Base-by-base conservation (phyloP, 2,888 invertebrate species). In the Monochamus alternatus region DNA sequence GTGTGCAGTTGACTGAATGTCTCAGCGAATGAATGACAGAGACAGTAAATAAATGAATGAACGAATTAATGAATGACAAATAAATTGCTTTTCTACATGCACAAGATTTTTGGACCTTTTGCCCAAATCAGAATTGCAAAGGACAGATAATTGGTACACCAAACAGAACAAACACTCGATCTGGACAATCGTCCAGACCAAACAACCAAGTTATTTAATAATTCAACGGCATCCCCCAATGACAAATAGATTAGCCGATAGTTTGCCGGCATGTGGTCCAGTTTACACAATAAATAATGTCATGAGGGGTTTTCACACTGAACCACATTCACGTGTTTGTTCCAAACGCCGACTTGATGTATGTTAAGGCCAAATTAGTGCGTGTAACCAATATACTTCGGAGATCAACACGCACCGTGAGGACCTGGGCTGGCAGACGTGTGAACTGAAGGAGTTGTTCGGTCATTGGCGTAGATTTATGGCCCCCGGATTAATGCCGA, bases 231-330 rank as follows among this genome's bases (percentile, higher is more conserved):
- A 65, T 69, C 75, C 73, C 74, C 70, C 76, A 70, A 77, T 81
- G 82, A 82, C 79, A 80, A 82, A 82, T 81, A 79, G 81, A 80
- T 82, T 75, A 73, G 72, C 62, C 67, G 78, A 79, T 76, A 73
- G 76, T 60, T 58, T 31, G 43, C 68, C 72, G 72, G 76, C 82
- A 82, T 81, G 81, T 82, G 82, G 83, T 79, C 74, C 73, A 78
- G 79, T 80, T 80, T 81, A 82, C 83, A 82, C 81, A 79, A 83
- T 83, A 83, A 83, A 82, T 83, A 78, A 76, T 74, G 74, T 31
- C 78, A 74, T 71, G 70, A 73, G 78, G 78, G 75, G 68, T 75
- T 74, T 73, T 78, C 78, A 70, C 78, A 76, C 78, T 70, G 43
- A 47, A 73, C 75, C 67, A 67, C 75, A 67, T 74, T 71, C 78